Evolutionary conservation across 2,113 vertebrate genomes (phyloP).

Genomic region (Tonatia bakeri): DNA sequence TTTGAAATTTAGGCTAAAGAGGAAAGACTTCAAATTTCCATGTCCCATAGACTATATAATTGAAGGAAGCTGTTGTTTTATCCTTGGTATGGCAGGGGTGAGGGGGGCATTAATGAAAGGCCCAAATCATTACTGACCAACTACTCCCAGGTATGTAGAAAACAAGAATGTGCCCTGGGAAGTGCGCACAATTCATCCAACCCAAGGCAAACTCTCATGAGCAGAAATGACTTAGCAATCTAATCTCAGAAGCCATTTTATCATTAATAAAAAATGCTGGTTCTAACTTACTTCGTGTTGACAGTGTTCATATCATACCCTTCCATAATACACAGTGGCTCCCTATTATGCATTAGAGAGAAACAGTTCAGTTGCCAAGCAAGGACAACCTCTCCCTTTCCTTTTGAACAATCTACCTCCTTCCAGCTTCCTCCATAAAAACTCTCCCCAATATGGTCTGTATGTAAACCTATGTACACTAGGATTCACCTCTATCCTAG

Average conservation of each 20-base stretch:
- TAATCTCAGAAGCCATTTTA: constrained; percentile 29
- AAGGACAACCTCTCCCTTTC: neutral
- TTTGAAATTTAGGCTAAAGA: constrained; percentile 27
- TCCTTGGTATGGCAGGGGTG: neutral
- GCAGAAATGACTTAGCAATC: neutral
- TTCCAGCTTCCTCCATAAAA: neutral
- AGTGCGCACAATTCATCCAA: neutral
- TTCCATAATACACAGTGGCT: neutral
- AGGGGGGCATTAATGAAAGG: neutral
- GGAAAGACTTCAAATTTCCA: constrained; percentile 27
- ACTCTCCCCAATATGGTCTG: neutral
- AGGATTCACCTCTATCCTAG: neutral
- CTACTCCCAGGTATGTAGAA: neutral
- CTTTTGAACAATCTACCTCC: neutral
- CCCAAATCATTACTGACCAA: neutral
- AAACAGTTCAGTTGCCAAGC: neutral
- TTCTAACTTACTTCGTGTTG: neutral
- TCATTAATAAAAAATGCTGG: neutral
- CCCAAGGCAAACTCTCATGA: neutral
- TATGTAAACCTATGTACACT: neutral
- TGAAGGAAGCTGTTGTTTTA: constrained; percentile 31
- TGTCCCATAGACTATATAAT: neutral
- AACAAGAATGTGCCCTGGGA: neutral
- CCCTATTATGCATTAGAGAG: neutral
- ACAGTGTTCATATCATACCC: constrained; percentile 27